phyloP scores from a whole-genome alignment of 2,797 vertebrate genomes.

The Emys orbicularis region DNA sequence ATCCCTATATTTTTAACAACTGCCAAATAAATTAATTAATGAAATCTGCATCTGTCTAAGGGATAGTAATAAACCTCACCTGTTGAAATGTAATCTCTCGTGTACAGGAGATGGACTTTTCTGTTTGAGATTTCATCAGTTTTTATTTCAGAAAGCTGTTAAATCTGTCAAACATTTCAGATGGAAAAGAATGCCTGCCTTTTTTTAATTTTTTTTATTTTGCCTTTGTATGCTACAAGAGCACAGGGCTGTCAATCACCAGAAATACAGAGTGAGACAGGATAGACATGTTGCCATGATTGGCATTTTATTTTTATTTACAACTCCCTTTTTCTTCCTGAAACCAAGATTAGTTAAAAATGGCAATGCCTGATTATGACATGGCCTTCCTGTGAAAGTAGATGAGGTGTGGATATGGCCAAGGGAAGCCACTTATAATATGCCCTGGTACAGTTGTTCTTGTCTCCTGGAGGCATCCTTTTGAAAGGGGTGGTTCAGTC shows the following conservation, averaged over 20 bases:
- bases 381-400: conserved; percentile 3
- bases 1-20: conserved; percentile 22
- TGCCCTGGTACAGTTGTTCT: fast-evolving
- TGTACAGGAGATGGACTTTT: conserved; percentile 56
- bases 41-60: conserved; percentile 54
- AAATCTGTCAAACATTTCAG: conserved; percentile 77
- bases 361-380: not conserved
- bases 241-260: conserved; percentile 70
- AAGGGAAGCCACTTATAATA: not conserved
- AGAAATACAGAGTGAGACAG: conserved; percentile 69
- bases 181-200: conserved; percentile 61
- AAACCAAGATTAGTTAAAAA: conserved; percentile 62
- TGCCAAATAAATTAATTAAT: not conserved
- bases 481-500: not conserved
- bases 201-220: conserved; percentile 11
- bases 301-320: conserved; percentile 74
- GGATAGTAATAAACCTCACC: conserved; percentile 39
- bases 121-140: conserved; percentile 75
- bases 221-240: conserved; percentile 68
- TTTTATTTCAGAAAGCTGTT: conserved; percentile 75
- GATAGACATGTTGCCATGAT: conserved; percentile 53
- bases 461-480: not conserved
- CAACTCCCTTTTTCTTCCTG: not conserved
- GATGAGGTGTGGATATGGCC: not conserved
- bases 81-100: conserved; percentile 62